Evolutionary conservation across 1,140 invertebrate species (phyloP), one percentile per base, ranked within the genome.

Genomic region (Bombus terrestris): DNA sequence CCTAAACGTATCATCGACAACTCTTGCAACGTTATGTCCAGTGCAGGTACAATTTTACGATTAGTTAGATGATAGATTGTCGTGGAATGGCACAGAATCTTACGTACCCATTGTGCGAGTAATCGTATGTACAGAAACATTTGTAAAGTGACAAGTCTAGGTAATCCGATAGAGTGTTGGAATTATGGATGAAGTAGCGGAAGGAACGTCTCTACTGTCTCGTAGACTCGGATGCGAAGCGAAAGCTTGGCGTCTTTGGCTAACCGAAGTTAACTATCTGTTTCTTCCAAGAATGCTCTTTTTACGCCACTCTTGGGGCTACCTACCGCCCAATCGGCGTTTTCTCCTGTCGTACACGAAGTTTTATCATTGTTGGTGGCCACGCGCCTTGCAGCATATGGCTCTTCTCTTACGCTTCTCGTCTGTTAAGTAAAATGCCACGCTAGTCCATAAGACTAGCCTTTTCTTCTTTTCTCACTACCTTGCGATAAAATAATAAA

Each of bases 181-280:
- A 13, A 25, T 72, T 41, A n/a, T 28, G 37, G 37, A 22, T 28
- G 13, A 72, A 53, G 35, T 0, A 6, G n/a, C 4, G 43, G 2
- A 53, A 74, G n/a, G 25, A 53, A 74, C 43, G 72, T 32, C 41
- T 32, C n/a, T 47, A 8, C n/a, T 13, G 47, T 22, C 28, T 32
- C 28, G 72, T 73, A 47, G n/a, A n/a, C 1, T 9, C 18, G 32
- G 18, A 53, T 22, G 47, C 47, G 41, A n/a, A 47, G 18, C 41
- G 15, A 35, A 53, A 72, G 10, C n/a, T 35, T 25, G 47, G n/a
- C 43, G 22, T 53, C 41, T 74, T 74, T 47, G n/a, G 72, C 18
- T 25, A 53, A 74, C 15, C n/a, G n/a, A 47, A 74, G 18, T 74
- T 74, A 72, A 72, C 43, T 74, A 3, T 74, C 72, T 35, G 43